Evolutionary conservation across 1,140 invertebrate species (phyloP), one percentile per base, ranked within the genome.

Genomic region (Parapsyche elsis): DNA sequence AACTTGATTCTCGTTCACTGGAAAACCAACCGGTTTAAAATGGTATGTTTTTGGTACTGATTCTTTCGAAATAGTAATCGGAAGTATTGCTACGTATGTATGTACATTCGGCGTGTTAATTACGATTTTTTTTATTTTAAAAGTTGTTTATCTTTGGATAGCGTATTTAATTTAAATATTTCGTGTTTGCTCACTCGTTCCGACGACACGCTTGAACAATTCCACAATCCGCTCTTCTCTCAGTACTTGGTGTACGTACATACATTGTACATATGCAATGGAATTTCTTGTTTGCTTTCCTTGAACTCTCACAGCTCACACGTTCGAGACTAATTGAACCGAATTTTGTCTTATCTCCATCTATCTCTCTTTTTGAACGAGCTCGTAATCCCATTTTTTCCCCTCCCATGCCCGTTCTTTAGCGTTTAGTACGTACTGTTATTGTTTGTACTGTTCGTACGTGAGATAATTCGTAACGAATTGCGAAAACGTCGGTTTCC

Each of bases 241-340:
- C n/a, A n/a, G n/a, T n/a, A n/a, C n/a, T 38, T 38, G 30, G 30
- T 38, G 7, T 38, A n/a, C n/a, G n/a, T n/a, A n/a, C n/a, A n/a
- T n/a, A n/a, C n/a, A 38, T 4, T 38, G 30, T 38, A 38, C 30
- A 38, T 38, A 38, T 7, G 30, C 7, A 21, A 61, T 61, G 64
- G 64, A 67, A 67, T 67, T 67, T 67, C 64, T 67, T 26, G 64
- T 67, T 67, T 67, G 24, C 24, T 67, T 67, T 67, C 64, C 64
- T 67, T 67, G 64, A 67, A 67, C 64, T 67, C 64, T 26, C 64
- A 10, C 24, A 0, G 21, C 9, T 9, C 23, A 26, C 64, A n/a
- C 21, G 21, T 67, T 67, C 5, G 14, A 53, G 10, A 53, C 49
- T 53, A 53, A 53, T 53, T 53, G 16, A 53, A 53, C 49, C 49